phyloP scores from a whole-genome alignment of 2,888 invertebrate species.

The Laothoe populi region DNA sequence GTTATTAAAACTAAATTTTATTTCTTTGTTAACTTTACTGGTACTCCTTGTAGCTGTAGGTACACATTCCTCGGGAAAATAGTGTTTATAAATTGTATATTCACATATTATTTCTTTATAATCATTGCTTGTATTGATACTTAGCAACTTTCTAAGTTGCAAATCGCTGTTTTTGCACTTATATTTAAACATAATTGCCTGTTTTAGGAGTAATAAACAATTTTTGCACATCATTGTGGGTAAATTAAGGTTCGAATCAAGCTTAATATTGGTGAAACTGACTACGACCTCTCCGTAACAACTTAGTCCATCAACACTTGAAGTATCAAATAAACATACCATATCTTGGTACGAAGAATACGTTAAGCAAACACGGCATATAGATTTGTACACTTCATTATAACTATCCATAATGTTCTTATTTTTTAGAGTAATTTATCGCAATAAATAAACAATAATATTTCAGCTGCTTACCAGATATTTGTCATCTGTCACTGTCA shows the following conservation, averaged over 20 bases:
- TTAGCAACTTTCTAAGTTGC: conserved; percentile 45
- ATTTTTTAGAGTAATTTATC: conserved; percentile 24
- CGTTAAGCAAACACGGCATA: conserved; percentile 69
- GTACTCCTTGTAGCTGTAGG: background rate
- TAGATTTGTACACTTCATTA: conserved; percentile 55
- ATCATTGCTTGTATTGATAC: conserved; percentile 34
- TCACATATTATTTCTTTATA: conserved; percentile 54
- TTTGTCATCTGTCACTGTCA: background rate
- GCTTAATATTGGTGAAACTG: conserved; percentile 56
- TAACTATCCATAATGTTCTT: conserved; percentile 57
- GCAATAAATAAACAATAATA: background rate
- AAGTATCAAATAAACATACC: conserved; percentile 60
- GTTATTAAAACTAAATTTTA: background rate
- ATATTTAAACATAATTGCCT: conserved; percentile 66
- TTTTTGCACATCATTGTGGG: conserved; percentile 64
- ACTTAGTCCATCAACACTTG: conserved; percentile 54
- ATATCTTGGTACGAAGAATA: conserved; percentile 51
- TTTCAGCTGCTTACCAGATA: background rate
- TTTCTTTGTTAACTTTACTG: background rate
- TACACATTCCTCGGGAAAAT: conserved; percentile 43
- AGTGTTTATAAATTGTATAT: conserved; percentile 52
- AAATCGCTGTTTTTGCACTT: conserved; percentile 64
- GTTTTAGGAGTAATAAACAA: conserved; percentile 62
- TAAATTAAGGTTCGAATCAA: conserved; percentile 56
- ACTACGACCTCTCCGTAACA: conserved; percentile 60